Evolutionary conservation across 2,888 invertebrate species (phyloP), one percentile per base, ranked within the genome.

Genomic region (Argyra leucocephala): DNA sequence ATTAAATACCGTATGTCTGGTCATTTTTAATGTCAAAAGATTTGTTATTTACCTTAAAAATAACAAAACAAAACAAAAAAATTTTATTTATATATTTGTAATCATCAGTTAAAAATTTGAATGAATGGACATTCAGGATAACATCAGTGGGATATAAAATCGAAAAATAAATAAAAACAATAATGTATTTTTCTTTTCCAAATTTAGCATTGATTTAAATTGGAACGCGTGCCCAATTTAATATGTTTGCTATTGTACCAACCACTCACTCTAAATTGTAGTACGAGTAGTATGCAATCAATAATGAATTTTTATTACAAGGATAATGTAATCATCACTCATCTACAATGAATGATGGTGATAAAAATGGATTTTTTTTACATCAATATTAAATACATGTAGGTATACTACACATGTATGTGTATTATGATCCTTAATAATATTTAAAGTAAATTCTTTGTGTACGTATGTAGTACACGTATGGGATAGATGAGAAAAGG

Each of bases 311-410:
- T 31, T 31, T 31, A n/a, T 18, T 48, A n/a, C 10, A 31, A 15
- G 48, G 48, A 48, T 48, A 18, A 48, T 48, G 48, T 48, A 48
- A 48, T 48, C 48, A 48, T 48, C 48, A 48, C n/a, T 48, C 48
- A 48, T 48, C 18, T 48, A n/a, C n/a, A n/a, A n/a, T n/a, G n/a
- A n/a, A n/a, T n/a, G n/a, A n/a, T n/a, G n/a, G n/a, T n/a, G n/a
- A n/a, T n/a, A n/a, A n/a, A n/a, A n/a, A n/a, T n/a, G n/a, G n/a
- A n/a, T n/a, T n/a, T n/a, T n/a, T n/a, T n/a, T n/a, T n/a, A n/a
- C n/a, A n/a, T n/a, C n/a, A n/a, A n/a, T n/a, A n/a, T n/a, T n/a
- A n/a, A n/a, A n/a, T n/a, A n/a, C n/a, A n/a, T n/a, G n/a, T n/a
- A n/a, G n/a, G n/a, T n/a, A n/a, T n/a, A n/a, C n/a, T n/a, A n/a